A percentile compares a stretch with the other conserved stretches of the same genome.
These are phyloP conservation scores for Eulemur albifrons DNA, from an alignment of 2,797 vertebrate genomes.

Conservation along the genomic window DNA sequence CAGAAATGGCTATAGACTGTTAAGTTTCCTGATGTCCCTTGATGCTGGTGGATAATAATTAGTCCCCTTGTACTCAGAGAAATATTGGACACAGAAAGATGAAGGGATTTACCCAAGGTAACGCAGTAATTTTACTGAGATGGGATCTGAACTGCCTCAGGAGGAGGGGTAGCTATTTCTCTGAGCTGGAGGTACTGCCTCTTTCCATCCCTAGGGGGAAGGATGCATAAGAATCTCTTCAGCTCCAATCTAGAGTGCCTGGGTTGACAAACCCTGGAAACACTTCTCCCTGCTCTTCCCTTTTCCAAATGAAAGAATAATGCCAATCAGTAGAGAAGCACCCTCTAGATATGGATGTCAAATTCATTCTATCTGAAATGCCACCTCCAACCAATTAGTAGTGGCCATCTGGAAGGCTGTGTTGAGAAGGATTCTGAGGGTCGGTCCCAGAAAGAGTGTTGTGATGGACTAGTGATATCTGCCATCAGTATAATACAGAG, in stretches of 20 bases:
- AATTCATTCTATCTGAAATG: not conserved
- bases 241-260: not conserved
- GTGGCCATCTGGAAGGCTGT: not conserved
- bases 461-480: not conserved
- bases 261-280: not conserved
- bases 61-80: not conserved
- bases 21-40: not conserved
- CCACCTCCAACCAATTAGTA: not conserved
- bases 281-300: not conserved
- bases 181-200: not conserved
- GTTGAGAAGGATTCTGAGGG: not conserved
- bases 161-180: not conserved
- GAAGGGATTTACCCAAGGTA: not conserved
- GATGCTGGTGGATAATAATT: not conserved
- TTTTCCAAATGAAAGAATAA: not conserved
- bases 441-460: not conserved
- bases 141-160: not conserved
- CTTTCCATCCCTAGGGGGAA: not conserved
- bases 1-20: constrained; percentile 18
- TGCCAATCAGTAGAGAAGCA: not conserved
- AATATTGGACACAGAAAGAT: not conserved
- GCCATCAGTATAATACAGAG: not conserved
- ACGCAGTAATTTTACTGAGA: not conserved
- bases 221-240: not conserved
- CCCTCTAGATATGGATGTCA: not conserved